Base-by-base conservation (phyloP, 2,888 invertebrate species). In the Julus scanicus region DNA sequence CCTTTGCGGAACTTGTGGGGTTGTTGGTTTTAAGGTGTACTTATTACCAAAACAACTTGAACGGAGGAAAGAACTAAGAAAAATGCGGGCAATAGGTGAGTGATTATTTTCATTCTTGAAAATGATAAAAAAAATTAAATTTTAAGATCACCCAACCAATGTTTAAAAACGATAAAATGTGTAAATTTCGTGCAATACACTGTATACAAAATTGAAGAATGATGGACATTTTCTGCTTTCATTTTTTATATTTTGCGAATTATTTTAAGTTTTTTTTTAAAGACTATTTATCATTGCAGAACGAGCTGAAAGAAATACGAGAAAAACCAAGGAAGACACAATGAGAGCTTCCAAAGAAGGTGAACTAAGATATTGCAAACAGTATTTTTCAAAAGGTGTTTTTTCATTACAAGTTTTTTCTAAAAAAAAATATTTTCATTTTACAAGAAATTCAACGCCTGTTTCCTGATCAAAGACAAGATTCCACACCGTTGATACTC, bases 21-120 rank as follows among this genome's bases (percentile, higher is more conserved):
- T 84, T 17, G 84, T 84, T 8, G 84, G 84, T 37, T 84, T 84
- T 11, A 84, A 84, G 20, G 40, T 48, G 40, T 84, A 15, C 84
- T 48, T 84, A n/a, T 20, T 84, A 20, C 84, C 84, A 8, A 84
- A 20, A 11, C 84, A 84, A 15, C 40, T 84, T 8, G 40, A 84
- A 15, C 44, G 5, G 1, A 71, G 29, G 29, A 2, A 6, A 1
- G 29, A 71, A n/a, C 29, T 71, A 71, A 71, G 71, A 29, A 29
- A 29, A n/a, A 1, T 71, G n/a, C n/a, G 71, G 29, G 71, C 71
- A 29, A 71, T 71, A n/a, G 71, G 71, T 29, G 11, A 71, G 71
- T 71, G 2, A 3, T 15, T 53, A 13, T 15, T 17, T 13, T 53
- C 8, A 44, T 8, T 5, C 44, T 44, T 44, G 6, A 44, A 44